Evolutionary conservation across 2,888 invertebrate genomes (phyloP), one percentile per base, ranked within the genome.

Genomic region (Macrosiphum euphorbiae): DNA sequence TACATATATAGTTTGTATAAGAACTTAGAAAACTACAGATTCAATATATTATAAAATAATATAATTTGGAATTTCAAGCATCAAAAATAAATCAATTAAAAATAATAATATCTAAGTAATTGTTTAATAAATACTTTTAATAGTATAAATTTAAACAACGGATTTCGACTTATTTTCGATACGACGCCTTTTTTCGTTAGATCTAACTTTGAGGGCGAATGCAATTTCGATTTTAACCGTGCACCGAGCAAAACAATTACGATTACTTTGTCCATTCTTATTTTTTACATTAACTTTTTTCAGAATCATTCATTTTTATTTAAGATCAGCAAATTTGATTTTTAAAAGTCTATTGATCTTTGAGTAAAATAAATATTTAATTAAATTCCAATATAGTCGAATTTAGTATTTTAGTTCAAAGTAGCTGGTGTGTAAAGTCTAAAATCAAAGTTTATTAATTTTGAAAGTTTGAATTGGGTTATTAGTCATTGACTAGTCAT

Each of bases 401-500:
- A 91, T 47, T n/a, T 16, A 35, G 35, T 55, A 52, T 50, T 28
- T 2, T 50, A 78, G 8, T 78, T 78, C 20, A 35, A 67, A 20
- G 20, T 35, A 50, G 3, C 11, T 28, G 44, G 44, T 44, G 52
- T n/a, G 41, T 41, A 61, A 58, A 85, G 47, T 91, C n/a, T 47
- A 58, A 91, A 58, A 58, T 24, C n/a, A n/a, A 85, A 91, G 85
- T 91, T 91, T 86, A 58, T 85, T 91, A 58, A 86, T 91, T 91
- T 16, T 44, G 35, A 91, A 91, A 86, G 24, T 86, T 86, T 58
- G 3, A 10, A 24, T 55, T n/a, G n/a, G n/a, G n/a, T 91, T 91
- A 85, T 85, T 91, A 28, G 58, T 91, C 44, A 20, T 2, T 44
- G 5, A 91, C 10, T 44, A 86, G 44, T 86, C 10, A 47, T 58